Percentiles rank a stretch among this genome's conserved stretches.
phyloP scores from a whole-genome alignment of 2,113 vertebrate genomes.

The Prochilodus magdalenae region DNA sequence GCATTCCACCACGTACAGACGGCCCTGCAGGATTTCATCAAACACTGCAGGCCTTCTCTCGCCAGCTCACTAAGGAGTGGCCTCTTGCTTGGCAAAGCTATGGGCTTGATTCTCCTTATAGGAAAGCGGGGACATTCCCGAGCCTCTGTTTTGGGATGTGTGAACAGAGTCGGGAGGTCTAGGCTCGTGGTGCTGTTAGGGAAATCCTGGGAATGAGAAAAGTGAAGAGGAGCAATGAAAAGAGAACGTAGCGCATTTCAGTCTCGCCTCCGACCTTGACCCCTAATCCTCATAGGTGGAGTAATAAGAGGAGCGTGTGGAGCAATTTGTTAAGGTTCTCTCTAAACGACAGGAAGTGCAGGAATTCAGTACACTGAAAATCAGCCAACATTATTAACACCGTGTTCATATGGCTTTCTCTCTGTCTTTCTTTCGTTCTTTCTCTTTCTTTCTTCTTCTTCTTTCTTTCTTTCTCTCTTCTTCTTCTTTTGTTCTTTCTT shows the following conservation, averaged over 20 bases:
- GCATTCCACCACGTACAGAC: slow-evolving; percentile 47
- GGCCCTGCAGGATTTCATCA: slow-evolving; percentile 29
- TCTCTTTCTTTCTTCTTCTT: no score
- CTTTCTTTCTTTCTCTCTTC: no score
- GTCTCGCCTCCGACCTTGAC: neutral
- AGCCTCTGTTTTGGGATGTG: neutral
- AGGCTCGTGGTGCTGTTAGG: neutral
- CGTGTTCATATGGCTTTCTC: no score
- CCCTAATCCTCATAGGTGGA: neutral
- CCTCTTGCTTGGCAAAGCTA: neutral
- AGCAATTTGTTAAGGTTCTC: no score
- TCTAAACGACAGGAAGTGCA: no score
- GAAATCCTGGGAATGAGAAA: neutral
- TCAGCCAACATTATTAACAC: no score
- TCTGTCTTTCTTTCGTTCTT: no score
- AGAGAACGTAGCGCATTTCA: neutral
- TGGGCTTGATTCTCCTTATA: no score
- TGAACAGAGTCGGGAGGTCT: neutral
- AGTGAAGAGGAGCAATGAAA: neutral
- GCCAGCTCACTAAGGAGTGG: slow-evolving; percentile 35
- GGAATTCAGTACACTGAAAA: no score
- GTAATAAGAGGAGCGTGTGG: no score
- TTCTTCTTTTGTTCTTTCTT: no score
- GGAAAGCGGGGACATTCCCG: no score
- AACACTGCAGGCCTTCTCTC: slow-evolving; percentile 43